Base-by-base conservation (phyloP, 2,888 invertebrate genomes). In the Pseudoips prasinana region DNA sequence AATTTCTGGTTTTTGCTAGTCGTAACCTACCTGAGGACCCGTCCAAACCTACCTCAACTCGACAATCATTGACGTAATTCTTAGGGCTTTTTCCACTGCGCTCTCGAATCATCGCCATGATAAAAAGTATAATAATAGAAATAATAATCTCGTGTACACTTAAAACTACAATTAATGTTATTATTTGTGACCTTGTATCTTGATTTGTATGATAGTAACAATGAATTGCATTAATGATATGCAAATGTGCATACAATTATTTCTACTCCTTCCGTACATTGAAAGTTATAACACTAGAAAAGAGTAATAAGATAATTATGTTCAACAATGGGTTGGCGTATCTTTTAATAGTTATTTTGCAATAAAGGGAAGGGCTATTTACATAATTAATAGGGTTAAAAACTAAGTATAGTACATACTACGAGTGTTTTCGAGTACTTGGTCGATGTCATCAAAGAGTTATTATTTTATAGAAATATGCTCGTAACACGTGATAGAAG, bases 191-290 rank as follows among this genome's bases (percentile, higher is more conserved):
- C 83, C 84, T 85, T 83, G 78, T 32, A 8, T 3, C 55, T 58
- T 51, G 83, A 83, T 84, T 83, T 82, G 79, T 82, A 85, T 80
- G 80, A 68, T 63, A 71, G 64, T 65, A 72, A 79, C 75, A 71
- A 78, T 78, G 69, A 74, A 51, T 59, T 61, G 67, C 66, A 66
- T 72, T 76, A 83, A 83, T 79, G 59, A 68, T 68, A 87, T 87
- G 86, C 83, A 85, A 86, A 86, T 79, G 61, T 51, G 25, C 33
- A 36, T 55, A 71, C 64, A 73, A 71, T 69, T 69, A 70, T 59
- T 61, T 61, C 49, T 39, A 31, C 25, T 22, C 61, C 74, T 86
- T 86, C 86, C 85, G 81, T 57, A 72, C 73, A 81, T 83, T 82
- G 82, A 83, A 82, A 81, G 81, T 79, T 70, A 60, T 61, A 58